Base-by-base conservation (phyloP, 2,888 invertebrate genomes). In the Trypoxylon attenuatum region DNA sequence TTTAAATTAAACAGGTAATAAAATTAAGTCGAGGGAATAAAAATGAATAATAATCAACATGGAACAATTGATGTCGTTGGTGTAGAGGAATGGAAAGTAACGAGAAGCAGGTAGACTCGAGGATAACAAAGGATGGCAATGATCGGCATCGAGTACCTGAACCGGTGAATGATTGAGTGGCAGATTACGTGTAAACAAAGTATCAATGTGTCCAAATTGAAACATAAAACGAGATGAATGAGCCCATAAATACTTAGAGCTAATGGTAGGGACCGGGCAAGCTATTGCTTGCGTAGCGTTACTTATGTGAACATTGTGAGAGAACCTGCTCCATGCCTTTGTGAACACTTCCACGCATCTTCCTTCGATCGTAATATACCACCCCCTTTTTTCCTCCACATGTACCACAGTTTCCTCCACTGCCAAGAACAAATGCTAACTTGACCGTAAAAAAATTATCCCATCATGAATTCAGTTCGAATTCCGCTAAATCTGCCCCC, bases 181-280 rank as follows among this genome's bases (percentile, higher is more conserved):
- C 63, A 69, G 61, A 46, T 63, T 67, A 59, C 73, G 77, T 84
- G 86, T 85, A 84, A 84, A 85, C 85, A 85, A 85, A 86, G 82
- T 85, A 85, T 85, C 84, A 84, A 86, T 86, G 84, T 81, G 83
- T 85, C 84, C 84, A 84, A 86, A 86, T 87, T 86, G 84, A 87
- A 86, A 86, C 85, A 85, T 86, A 86, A 87, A 77, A 79, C 61
- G 78, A 77, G 76, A 80, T 69, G 78, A 77, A 79, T 77, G 82
- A 84, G 73, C 80, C 79, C 82, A 82, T 87, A 86, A 87, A 86
- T 84, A 85, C 80, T 77, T 76, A 71, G 79, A 82, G 80, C 80
- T 87, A 86, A 86, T 86, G 82, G 82, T 83, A 84, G 84, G 84
- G 85, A 84, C 80, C 80, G 81, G 81, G 80, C 84, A 84, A 85